Evolutionary conservation across 2,797 vertebrate genomes (phyloP).

Genomic region (Scomberomorus guttatus): DNA sequence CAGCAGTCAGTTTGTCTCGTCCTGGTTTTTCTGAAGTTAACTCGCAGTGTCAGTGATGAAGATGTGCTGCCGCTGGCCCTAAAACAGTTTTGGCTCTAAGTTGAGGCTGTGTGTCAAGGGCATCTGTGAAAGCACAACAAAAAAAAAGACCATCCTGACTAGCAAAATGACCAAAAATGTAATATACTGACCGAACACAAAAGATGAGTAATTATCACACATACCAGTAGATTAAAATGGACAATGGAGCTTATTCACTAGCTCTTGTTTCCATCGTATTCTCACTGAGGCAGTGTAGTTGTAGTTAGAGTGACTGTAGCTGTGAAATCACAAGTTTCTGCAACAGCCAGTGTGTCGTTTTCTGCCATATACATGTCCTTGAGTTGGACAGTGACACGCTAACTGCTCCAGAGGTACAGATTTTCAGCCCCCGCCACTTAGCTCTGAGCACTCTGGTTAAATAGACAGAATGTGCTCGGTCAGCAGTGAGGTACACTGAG

Average conservation of each 20-base stretch:
- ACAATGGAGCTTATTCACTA: neutral
- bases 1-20: slow-evolving; percentile 42
- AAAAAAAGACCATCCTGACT: neutral
- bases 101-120: slow-evolving; percentile 61
- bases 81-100: slow-evolving; percentile 40
- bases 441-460: slow-evolving; percentile 1
- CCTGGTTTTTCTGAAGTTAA: slow-evolving; percentile 61
- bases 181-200: neutral
- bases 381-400: slow-evolving; percentile 14
- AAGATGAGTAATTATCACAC: slow-evolving; percentile 1
- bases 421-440: neutral
- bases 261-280: neutral
- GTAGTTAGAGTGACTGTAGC: neutral
- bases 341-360: slow-evolving; percentile 38
- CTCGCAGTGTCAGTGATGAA: slow-evolving; percentile 47
- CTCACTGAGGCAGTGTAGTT: neutral
- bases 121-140: slow-evolving; percentile 27
- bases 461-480: slow-evolving; percentile 26
- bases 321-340: slow-evolving; percentile 28
- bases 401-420: slow-evolving; percentile 18
- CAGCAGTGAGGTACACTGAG: slow-evolving; percentile 15
- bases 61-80: neutral
- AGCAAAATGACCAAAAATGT: neutral
- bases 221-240: neutral
- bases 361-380: slow-evolving; percentile 50